Base-by-base conservation (phyloP, 2,888 invertebrate species). In the Plagodis pulveraria region DNA sequence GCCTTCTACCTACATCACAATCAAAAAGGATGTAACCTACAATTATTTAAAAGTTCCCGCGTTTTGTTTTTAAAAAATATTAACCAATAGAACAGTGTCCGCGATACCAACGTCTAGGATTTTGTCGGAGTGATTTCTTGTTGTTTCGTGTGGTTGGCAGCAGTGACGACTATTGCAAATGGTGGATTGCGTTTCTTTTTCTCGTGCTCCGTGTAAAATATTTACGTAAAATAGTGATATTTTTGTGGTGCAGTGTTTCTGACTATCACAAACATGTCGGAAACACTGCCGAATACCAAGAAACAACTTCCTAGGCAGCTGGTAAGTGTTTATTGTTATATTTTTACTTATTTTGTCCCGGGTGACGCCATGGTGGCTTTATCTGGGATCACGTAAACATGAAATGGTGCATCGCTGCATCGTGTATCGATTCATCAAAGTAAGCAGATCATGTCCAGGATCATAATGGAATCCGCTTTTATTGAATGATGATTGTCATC, bases 321-420 rank as follows among this genome's bases (percentile, higher is more conserved):
- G 93, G 94, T 94, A 86, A 94, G 94, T 94, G 86, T 85, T 90
- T 86, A 86, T 87, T 88, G 87, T 89, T 86, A 86, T 66, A 80
- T 86, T 89, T 91, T 87, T 90, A 85, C 89, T 85, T 90, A 91
- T 91, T 90, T 89, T 87, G 91, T 91, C 92, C 91, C 90, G 92
- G 91, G 92, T 93, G 93, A 93, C 94, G 94, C 94, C 94, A 94
- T 94, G 93, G 93, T 93, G 93, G 92, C 91, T 91, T 90, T 92
- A 92, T 93, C 93, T 92, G 91, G 92, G 91, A 94, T 94, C 94
- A 94, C 94, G 94, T 94, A 94, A 94, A 93, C 93, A 93, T 88
- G 91, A 91, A 91, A 92, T 91, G 92, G 91, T 92, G 92, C 92
- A 92, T 91, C 91, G 86, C 88, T 92, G 92, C 92, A 92, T 90